Evolutionary conservation across 2,113 vertebrate genomes (phyloP), one percentile per base, ranked within the genome.

Genomic region (Odocoileus virginianus): DNA sequence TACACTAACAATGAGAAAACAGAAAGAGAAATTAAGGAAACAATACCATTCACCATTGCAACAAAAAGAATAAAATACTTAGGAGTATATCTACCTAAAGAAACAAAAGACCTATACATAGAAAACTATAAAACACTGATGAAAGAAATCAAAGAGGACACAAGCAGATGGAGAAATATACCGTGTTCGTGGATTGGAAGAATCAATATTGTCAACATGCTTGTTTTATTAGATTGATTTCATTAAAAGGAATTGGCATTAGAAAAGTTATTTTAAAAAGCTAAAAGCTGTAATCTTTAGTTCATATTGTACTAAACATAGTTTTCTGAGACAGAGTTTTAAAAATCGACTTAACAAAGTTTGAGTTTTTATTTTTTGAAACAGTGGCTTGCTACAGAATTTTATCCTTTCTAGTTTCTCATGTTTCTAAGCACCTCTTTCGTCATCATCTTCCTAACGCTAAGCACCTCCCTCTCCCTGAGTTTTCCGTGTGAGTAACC

Each of bases 181-280:
- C n/a, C n/a, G n/a, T n/a, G n/a, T n/a, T n/a, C n/a, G n/a, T n/a
- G n/a, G n/a, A n/a, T n/a, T n/a, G n/a, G n/a, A n/a, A n/a, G n/a
- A n/a, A n/a, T n/a, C n/a, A n/a, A n/a, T n/a, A n/a, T n/a, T n/a
- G n/a, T n/a, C n/a, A n/a, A n/a, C 7, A 25, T 97, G 30, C 8
- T 76, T 87, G 2, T 28, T 87, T 96, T 91, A 91, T 30, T 95
- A 89, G 52, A 79, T 89, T 76, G 52, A 89, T 87, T 95, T 92
- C 36, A 64, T 96, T 92, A 74, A 86, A 96, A 81, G 7, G 89
- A 95, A 74, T 92, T 74, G 9, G 3, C 7, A 3, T 60, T 97
- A 83, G 30, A 21, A 8, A 47, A 43, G 16, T 58, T 25, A 64
- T 57, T 93, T 92, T 33, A 43, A 47, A 84, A 88, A 52, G 27